These are phyloP conservation scores for Anolis sagrei DNA, from an alignment of 2,113 vertebrate species.

Conservation along the genomic window DNA sequence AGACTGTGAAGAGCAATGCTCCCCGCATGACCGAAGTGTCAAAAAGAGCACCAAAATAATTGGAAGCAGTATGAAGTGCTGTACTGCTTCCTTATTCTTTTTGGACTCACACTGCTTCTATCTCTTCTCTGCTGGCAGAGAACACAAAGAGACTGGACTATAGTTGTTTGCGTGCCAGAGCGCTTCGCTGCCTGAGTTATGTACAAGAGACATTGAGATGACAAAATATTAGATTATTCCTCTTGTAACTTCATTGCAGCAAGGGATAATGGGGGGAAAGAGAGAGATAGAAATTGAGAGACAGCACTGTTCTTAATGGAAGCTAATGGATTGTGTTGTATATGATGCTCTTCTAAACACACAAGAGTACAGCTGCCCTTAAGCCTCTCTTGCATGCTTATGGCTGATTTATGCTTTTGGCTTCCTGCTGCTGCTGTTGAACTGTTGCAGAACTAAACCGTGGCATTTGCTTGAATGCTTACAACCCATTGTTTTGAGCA, in stretches of 20 bases:
- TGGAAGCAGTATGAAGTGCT: constrained; percentile 35
- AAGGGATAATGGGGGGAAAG: constrained; percentile 37
- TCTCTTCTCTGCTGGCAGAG: constrained; percentile 40
- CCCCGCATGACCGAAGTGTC: not conserved
- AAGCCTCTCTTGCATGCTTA: constrained; percentile 37
- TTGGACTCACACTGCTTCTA: not conserved
- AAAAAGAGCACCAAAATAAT: constrained; percentile 12
- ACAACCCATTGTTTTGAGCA: not conserved
- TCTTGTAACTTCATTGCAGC: constrained; percentile 50
- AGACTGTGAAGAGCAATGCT: not conserved
- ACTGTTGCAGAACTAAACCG: not conserved
- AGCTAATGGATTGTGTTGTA: constrained; percentile 34
- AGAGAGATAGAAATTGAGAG: not conserved
- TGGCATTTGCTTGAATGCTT: constrained; percentile 9
- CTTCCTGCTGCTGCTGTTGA: constrained; percentile 16
- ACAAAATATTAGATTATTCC: constrained; percentile 25
- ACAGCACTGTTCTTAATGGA: constrained; percentile 11
- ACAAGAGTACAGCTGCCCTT: constrained; percentile 40
- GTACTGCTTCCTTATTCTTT: not conserved
- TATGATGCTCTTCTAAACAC: not conserved
- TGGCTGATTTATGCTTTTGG: not conserved
- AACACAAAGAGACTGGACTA: constrained; percentile 38
- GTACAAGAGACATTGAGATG: constrained; percentile 33
- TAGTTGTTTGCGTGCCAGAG: constrained; percentile 35
- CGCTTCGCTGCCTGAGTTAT: not conserved